Evolutionary conservation across 2,797 vertebrate genomes (phyloP), one percentile per base, ranked within the genome.

Genomic region (Helostoma temminkii): DNA sequence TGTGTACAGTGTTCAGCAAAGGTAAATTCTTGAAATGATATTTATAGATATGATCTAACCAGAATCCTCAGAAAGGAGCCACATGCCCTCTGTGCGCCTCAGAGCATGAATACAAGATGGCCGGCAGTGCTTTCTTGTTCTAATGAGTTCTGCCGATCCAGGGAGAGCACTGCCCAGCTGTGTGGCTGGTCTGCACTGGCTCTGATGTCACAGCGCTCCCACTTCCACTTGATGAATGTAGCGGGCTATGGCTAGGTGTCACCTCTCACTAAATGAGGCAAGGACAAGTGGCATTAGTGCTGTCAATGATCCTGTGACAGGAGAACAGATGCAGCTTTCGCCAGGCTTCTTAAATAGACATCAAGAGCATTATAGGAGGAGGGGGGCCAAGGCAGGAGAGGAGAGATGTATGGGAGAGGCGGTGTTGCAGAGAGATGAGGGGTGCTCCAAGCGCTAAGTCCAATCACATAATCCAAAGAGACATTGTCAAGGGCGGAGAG

Each of bases 401-500:
- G 89, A 92, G 90, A 46, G 85, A 69, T 89, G 46, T 92, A 94
- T 91, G 74, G 79, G 71, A 68, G 83, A 85, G 83, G 81, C 67
- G 62, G 82, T 70, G 87, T 80, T 19, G 65, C 76, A 74, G 82
- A 76, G 67, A 59, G 81, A 83, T 83, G 82, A 87, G 82, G 83
- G 81, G 48, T 57, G 90, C 94, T 94, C 91, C 65, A 57, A 88
- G 92, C 77, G 55, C 87, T 81, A 83, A 82, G 84, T 95, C 87
- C 95, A 95, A 95, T 94, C 95, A 95, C 95, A 92, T 96, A 96
- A 97, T 97, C 93, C 93, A 94, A 97, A 96, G 95, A 96, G 96
- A 97, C 95, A 94, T 91, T 95, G 96, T 97, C 96, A 96, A 93
- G 94, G 89, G 91, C 85, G 71, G 88, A 77, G 76, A 92, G 88